Base-by-base conservation (phyloP, 2,797 vertebrate genomes). In the Eulemur albifrons region DNA sequence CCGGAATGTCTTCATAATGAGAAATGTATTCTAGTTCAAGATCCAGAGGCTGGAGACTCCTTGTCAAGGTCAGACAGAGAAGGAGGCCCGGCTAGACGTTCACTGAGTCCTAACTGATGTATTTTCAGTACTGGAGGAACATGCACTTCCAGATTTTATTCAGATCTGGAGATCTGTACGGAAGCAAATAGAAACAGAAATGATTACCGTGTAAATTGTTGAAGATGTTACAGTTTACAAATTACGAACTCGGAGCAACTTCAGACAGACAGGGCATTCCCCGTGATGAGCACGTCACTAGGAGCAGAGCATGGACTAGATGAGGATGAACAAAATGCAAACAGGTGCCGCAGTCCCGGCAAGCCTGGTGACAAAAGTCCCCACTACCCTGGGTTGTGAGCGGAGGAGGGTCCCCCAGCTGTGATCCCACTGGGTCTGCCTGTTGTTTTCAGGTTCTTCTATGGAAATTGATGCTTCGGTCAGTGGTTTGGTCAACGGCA, bases 301-400 rank as follows among this genome's bases (percentile, higher is more conserved):
- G 12, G 30, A 10, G 35, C 52, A 10, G 7, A 48, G 20, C 2
- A 12, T 5, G 4, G 43, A 6, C 23, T 3, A 1, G 1, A 10
- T 2, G 13, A 54, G 11, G 15, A 6, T 23, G 35, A 8, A 12
- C 18, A 9, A 4, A 27, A 20, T 0, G 17, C 43, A 59, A 43
- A 17, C 5, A 30, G 5, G 57, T 7, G 7, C 10, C 1, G 21
- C 27, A 0, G 1, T 10, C 12, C n/a, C 18, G 10, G 8, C 4
- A 13, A 25, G 27, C 18, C 69, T 8, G 1, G 4, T 2, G 20
- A 15, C 18, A 21, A 15, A 4, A 0, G 2, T 10, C 38, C 43
- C 20, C 3, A 2, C 72, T 0, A 0, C 3, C 7, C 7, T 0
- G 0, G 1, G 6, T 7, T 2, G 8, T 17, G 14, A 21, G 13